A percentile compares a stretch with the other conserved stretches of the same genome.
Evolutionary conservation across 2,113 vertebrate genomes (phyloP).

Genomic region (Leptodactylus fuscus): DNA sequence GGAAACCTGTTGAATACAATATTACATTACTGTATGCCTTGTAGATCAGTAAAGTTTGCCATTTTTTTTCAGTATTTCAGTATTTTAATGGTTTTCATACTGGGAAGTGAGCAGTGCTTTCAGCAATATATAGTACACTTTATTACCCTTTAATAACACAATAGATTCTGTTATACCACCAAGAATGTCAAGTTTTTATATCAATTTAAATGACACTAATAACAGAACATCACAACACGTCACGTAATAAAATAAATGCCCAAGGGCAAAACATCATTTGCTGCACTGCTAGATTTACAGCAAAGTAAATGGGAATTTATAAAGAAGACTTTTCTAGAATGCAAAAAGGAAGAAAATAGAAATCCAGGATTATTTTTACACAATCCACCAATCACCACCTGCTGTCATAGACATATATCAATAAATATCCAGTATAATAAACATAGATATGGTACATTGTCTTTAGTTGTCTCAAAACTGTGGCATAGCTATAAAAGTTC

Average conservation of each 20-base stretch:
- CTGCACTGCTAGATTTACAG: conserved; percentile 60
- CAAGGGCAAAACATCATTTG: neutral
- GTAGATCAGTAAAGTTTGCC: neutral
- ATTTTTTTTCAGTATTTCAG: neutral
- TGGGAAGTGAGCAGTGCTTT: neutral
- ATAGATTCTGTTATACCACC: neutral
- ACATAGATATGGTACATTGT: neutral
- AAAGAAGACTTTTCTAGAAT: conserved; percentile 11
- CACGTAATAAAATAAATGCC: conserved; percentile 28
- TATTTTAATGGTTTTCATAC: neutral
- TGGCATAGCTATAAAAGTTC: neutral
- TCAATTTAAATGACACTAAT: conserved; percentile 30
- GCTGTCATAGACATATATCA: neutral
- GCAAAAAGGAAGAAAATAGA: neutral
- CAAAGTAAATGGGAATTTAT: conserved; percentile 21
- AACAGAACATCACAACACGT: conserved; percentile 34
- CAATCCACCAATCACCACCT: neutral
- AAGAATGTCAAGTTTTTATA: conserved; percentile 26
- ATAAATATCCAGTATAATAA: neutral
- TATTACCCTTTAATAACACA: conserved; percentile 36
- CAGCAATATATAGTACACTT: conserved; percentile 6
- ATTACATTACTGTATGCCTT: neutral
- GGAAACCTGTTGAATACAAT: neutral
- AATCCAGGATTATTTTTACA: neutral
- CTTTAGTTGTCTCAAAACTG: too few relatives aligned